A percentile compares a stretch with the other conserved stretches of the same genome.
These are phyloP conservation scores for Dendrocincla fuliginosa DNA, from an alignment of 2,797 vertebrate genomes.

Conservation along the genomic window DNA sequence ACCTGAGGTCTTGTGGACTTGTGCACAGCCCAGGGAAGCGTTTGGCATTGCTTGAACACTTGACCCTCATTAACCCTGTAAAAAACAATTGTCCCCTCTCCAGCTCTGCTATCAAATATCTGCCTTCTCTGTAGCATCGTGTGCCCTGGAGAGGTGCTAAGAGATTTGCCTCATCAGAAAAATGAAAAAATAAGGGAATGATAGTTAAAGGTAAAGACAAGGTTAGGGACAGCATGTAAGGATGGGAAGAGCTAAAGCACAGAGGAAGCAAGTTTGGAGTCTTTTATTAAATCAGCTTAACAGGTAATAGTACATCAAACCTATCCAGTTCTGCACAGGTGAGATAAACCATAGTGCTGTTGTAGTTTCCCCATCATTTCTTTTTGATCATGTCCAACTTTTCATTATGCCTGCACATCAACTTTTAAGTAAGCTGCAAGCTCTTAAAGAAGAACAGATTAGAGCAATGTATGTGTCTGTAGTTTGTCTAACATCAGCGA, in stretches of 20 bases:
- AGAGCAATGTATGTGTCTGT: background rate
- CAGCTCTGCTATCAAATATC: background rate
- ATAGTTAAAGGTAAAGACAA: background rate
- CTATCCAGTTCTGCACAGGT: background rate
- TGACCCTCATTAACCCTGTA: background rate
- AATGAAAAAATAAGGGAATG: background rate
- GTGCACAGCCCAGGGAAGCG: background rate
- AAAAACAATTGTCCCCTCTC: accelerated
- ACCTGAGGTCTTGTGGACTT: background rate
- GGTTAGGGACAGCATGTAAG: background rate
- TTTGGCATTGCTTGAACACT: background rate
- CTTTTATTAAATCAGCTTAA: background rate
- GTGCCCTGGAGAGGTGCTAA: background rate
- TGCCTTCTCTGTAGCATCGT: background rate
- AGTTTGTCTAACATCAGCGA: background rate
- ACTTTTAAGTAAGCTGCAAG: background rate
- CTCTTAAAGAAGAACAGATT: background rate
- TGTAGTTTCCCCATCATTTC: background rate
- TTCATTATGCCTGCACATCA: background rate
- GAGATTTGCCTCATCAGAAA: background rate
- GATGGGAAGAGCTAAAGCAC: background rate
- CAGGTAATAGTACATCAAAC: background rate
- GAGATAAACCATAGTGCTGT: background rate
- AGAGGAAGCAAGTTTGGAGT: background rate
- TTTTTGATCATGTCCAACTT: background rate